These are phyloP conservation scores for Trichonephila clavata DNA, from an alignment of 1,140 invertebrate genomes.

Conservation along the genomic window DNA sequence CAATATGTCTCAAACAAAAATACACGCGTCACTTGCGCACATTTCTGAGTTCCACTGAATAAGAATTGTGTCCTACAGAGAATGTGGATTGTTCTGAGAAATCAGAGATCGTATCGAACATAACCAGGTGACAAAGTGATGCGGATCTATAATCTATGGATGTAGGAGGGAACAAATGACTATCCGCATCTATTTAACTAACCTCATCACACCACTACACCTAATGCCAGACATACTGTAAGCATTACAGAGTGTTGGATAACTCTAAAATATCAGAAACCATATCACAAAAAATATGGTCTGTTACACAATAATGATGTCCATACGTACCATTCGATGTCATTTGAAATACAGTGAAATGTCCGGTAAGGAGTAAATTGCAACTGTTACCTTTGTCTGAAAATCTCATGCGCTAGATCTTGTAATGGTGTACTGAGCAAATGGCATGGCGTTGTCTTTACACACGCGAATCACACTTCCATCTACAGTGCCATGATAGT, in stretches of 20 bases:
- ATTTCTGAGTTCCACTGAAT: too few species aligned
- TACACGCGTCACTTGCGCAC: too few species aligned
- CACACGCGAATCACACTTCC: too few species aligned
- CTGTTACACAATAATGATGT: not conserved
- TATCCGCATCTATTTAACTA: not conserved
- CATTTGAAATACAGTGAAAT: not conserved
- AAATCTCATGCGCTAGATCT: too few species aligned
- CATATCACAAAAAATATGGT: not conserved
- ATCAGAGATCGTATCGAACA: not conserved
- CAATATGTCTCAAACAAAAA: too few species aligned
- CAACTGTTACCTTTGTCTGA: not conserved
- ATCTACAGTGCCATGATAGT: too few species aligned
- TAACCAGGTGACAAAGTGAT: not conserved
- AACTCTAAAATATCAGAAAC: not conserved
- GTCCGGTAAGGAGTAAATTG: not conserved
- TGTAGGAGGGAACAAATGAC: not conserved
- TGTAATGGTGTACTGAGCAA: too few species aligned
- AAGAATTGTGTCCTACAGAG: not conserved
- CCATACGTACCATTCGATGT: not conserved
- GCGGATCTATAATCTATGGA: not conserved
- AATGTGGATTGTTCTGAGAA: not conserved
- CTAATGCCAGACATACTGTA: not conserved
- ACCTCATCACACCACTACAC: not conserved
- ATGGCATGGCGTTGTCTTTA: too few species aligned
- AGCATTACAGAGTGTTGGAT: not conserved